A percentile compares a stretch with the other conserved stretches of the same genome.
Conservation (phyloP, 2,797 vertebrate species). For the Mormyrus hasselquistii region DNA sequence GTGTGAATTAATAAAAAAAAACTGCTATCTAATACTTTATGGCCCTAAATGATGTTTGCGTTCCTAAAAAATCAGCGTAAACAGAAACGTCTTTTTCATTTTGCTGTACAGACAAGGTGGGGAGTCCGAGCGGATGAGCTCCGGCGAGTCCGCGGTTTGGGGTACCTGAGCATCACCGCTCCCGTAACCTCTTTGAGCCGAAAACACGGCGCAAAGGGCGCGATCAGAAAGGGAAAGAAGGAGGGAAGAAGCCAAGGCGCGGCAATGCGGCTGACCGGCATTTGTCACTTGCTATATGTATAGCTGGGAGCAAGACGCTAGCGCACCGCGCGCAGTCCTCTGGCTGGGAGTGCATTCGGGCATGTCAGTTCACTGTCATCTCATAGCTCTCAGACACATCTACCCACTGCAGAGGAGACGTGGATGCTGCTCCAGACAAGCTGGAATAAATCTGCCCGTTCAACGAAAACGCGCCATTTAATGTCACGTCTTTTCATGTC, state of each 20-base stretch:
- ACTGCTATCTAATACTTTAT: not conserved
- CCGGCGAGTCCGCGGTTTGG: not conserved
- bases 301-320: slow-evolving; percentile 50
- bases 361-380: slow-evolving; percentile 70
- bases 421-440: slow-evolving; percentile 32
- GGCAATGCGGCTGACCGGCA: slow-evolving; percentile 53
- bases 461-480: slow-evolving; percentile 29
- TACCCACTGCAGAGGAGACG: slow-evolving; percentile 40
- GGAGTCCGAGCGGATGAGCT: too few species aligned
- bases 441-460: slow-evolving; percentile 56
- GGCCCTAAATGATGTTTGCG: not conserved
- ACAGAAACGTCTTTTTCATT: not conserved
- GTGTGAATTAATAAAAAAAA: not conserved
- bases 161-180: not conserved
- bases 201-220: slow-evolving; percentile 22
- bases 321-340: slow-evolving; percentile 53
- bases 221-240: slow-evolving; percentile 27
- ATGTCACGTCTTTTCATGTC: not conserved
- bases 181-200: too few species aligned
- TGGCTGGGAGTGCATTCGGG: slow-evolving; percentile 63
- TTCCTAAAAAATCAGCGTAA: not conserved
- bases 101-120: not conserved
- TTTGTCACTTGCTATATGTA: slow-evolving; percentile 69
- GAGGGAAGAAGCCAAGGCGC: slow-evolving; percentile 24
- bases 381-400: slow-evolving; percentile 67